These are phyloP conservation scores for Pachydiplax longipennis DNA, from an alignment of 2,888 invertebrate species.

Conservation along the genomic window DNA sequence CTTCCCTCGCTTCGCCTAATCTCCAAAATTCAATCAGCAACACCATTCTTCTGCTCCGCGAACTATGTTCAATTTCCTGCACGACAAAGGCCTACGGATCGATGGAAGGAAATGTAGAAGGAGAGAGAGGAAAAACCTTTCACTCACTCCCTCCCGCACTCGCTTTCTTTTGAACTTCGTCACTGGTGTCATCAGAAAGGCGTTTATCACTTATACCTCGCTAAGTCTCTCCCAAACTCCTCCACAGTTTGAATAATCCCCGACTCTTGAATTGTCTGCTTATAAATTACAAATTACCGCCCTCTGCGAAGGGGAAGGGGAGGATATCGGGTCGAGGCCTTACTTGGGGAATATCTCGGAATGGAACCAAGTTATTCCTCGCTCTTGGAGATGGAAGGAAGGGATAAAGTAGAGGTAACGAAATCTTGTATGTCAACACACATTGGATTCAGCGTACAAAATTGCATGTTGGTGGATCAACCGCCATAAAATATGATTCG, in stretches of 20 bases:
- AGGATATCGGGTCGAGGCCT: not conserved
- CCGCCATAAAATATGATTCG: no score
- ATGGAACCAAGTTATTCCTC: not conserved
- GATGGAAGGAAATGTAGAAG: not conserved
- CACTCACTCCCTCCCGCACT: not conserved
- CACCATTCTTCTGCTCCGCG: not conserved
- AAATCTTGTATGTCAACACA: no score
- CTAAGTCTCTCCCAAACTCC: not conserved
- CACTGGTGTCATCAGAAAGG: conserved; percentile 18
- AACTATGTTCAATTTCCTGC: not conserved
- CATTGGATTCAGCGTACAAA: no score
- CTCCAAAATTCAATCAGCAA: not conserved
- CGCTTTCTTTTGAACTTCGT: conserved; percentile 25
- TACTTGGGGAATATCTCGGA: not conserved
- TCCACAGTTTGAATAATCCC: conserved; percentile 8
- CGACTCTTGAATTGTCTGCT: conserved; percentile 10
- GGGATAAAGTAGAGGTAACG: no score
- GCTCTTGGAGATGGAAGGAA: not conserved
- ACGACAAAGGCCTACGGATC: not conserved
- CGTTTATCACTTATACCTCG: conserved; percentile 41
- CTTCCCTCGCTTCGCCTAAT: not conserved
- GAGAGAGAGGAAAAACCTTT: not conserved
- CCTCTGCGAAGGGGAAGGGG: not conserved
- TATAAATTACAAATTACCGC: conserved; percentile 30
- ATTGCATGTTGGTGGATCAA: no score